phyloP scores from a whole-genome alignment of 2,888 invertebrate genomes.

The Liodrosophila aerea region DNA sequence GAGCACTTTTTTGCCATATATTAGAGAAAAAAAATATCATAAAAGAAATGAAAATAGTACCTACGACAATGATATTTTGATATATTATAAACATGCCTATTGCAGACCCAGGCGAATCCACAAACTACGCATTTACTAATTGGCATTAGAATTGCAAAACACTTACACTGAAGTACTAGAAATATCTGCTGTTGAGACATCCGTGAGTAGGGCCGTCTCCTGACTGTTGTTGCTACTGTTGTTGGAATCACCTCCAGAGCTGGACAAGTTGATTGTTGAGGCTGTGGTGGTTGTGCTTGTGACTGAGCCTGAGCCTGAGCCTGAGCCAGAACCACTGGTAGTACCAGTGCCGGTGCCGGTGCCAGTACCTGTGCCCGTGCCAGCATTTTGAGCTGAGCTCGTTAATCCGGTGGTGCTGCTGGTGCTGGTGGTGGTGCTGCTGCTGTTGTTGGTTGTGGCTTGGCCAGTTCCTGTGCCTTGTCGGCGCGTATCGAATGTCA shows the following conservation, averaged over 20 bases:
- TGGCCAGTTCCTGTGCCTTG: slow-evolving; percentile 63
- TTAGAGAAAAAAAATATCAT: too few relatives aligned
- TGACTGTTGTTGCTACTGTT: slow-evolving; percentile 43
- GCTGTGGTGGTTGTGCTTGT: slow-evolving; percentile 35
- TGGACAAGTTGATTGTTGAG: slow-evolving; percentile 52
- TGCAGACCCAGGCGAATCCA: too few relatives aligned
- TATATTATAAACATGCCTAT: too few relatives aligned
- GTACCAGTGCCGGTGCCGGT: slow-evolving; percentile 43
- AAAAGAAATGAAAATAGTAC: too few relatives aligned
- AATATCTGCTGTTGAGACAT: slow-evolving; percentile 51
- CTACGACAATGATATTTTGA: too few relatives aligned
- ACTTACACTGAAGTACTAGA: slow-evolving; percentile 60
- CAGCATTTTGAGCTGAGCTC: slow-evolving; percentile 55
- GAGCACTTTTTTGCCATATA: too few relatives aligned
- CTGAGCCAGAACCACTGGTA: slow-evolving; percentile 35
- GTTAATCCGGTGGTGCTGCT: slow-evolving; percentile 24
- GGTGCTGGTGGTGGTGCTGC: slow-evolving; percentile 16
- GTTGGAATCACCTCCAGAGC: slow-evolving; percentile 44
- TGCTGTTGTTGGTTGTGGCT: slow-evolving; percentile 46
- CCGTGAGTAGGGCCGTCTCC: slow-evolving; percentile 28
- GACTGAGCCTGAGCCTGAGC: slow-evolving; percentile 39
- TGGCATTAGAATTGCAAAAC: not conserved
- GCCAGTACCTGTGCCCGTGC: slow-evolving; percentile 35
- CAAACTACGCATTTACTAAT: slow-evolving; percentile 11
- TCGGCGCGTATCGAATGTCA: slow-evolving; percentile 82